Evolutionary conservation across 2,888 invertebrate genomes (phyloP).

Genomic region (Athalia rosae): DNA sequence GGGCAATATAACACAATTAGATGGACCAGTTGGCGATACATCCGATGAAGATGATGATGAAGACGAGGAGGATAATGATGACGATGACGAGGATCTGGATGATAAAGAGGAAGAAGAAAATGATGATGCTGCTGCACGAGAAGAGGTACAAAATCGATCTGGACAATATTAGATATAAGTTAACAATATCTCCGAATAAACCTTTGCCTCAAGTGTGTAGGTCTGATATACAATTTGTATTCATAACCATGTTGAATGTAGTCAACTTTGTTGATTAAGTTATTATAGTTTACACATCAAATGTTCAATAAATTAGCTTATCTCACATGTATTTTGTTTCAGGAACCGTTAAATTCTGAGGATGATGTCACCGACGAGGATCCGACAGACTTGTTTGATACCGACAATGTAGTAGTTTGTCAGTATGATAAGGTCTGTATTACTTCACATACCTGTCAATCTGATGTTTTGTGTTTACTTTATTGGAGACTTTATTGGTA

Average conservation of each 20-base stretch:
- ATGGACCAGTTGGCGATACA: constrained; percentile 80
- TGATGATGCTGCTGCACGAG: constrained; percentile 69
- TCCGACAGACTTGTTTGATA: constrained; percentile 95
- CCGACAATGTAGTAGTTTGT: constrained; percentile 99
- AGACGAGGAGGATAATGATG: constrained; percentile 77
- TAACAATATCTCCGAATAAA: background rate
- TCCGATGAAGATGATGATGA: constrained; percentile 88
- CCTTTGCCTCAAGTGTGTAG: too few species aligned
- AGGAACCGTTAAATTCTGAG: constrained; percentile 96
- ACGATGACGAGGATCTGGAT: constrained; percentile 74
- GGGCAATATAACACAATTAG: constrained; percentile 75
- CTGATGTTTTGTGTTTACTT: constrained; percentile 11
- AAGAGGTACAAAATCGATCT: constrained; percentile 66
- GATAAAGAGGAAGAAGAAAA: constrained; percentile 74
- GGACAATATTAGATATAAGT: constrained; percentile 58
- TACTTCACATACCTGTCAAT: constrained; percentile 20
- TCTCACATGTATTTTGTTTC: constrained; percentile 47
- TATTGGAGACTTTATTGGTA: constrained; percentile 23
- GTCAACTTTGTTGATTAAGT: background rate
- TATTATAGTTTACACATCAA: too few species aligned
- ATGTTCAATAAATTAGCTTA: too few species aligned
- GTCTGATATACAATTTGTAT: too few species aligned
- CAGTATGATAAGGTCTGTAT: constrained; percentile 95
- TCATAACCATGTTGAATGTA: background rate
- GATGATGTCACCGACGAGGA: constrained; percentile 99